Evolutionary conservation across 2,888 invertebrate genomes (phyloP).

Genomic region (Copidosoma aretas): DNA sequence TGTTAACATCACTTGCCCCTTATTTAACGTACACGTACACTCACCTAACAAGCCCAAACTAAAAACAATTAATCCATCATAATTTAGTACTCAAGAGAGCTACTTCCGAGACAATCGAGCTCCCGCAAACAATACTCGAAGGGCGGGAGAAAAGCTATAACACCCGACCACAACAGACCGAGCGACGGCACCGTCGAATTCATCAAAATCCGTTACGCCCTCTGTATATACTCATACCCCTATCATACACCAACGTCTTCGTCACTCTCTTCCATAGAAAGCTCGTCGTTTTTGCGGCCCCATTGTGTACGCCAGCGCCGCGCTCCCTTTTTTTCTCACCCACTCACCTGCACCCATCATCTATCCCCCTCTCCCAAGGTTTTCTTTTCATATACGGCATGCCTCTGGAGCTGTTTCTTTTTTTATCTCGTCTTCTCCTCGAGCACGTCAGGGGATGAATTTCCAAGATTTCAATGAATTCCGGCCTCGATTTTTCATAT

Average conservation of each 20-base stretch:
- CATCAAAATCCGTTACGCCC: conserved; percentile 8
- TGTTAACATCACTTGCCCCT: not conserved
- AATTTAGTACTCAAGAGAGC: not conserved
- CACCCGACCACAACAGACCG: too few species aligned
- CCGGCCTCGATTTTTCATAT: conserved; percentile 48
- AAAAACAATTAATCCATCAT: not conserved
- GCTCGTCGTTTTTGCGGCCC: conserved; percentile 20
- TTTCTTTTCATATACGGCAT: not conserved
- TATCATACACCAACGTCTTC: too few species aligned
- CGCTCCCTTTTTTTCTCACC: not conserved
- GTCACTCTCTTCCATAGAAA: not conserved
- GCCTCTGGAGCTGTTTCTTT: not conserved
- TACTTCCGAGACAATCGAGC: not conserved
- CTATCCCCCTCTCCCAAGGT: not conserved
- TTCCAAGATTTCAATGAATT: conserved; percentile 44
- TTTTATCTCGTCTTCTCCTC: not conserved
- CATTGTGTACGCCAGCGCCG: conserved; percentile 8
- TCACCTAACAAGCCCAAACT: not conserved
- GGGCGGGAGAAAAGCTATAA: too few species aligned
- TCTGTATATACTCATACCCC: not conserved
- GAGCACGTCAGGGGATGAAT: conserved; percentile 39
- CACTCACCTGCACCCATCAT: not conserved
- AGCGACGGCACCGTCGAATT: too few species aligned
- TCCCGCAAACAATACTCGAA: too few species aligned
- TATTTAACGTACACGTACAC: not conserved